These are phyloP conservation scores for Sardinella longiceps DNA, from an alignment of 2,797 vertebrate species.

Conservation along the genomic window DNA sequence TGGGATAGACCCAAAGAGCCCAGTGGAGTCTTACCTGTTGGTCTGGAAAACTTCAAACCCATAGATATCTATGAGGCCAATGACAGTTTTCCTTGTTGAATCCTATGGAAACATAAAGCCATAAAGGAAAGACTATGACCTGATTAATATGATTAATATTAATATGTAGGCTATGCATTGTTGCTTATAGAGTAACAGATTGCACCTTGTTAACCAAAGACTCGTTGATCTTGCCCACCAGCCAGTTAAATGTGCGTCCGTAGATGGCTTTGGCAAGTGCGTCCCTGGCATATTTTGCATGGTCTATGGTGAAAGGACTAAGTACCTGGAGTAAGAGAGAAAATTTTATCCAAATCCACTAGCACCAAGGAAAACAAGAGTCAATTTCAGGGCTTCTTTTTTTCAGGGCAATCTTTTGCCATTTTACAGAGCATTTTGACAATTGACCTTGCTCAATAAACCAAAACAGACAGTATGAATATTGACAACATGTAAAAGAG, in stretches of 20 bases:
- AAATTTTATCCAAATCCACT: neutral
- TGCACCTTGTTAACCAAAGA: slow-evolving; percentile 87
- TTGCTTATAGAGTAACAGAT: neutral
- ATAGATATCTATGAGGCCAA: slow-evolving; percentile 94
- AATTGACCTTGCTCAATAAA: too few species aligned
- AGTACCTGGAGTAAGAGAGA: slow-evolving; percentile 75
- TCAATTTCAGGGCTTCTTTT: neutral
- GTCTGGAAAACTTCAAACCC: slow-evolving; percentile 94
- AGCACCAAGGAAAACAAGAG: neutral
- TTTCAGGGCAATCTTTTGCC: too few species aligned
- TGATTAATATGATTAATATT: neutral
- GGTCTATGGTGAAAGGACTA: slow-evolving; percentile 84
- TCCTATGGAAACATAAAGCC: slow-evolving; percentile 73
- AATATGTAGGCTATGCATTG: neutral
- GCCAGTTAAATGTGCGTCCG: slow-evolving; percentile 91
- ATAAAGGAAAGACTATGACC: neutral
- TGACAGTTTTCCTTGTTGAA: slow-evolving; percentile 85
- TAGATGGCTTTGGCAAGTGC: slow-evolving; percentile 92
- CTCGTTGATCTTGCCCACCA: slow-evolving; percentile 90
- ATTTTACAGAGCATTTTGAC: neutral
- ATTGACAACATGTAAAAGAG: neutral
- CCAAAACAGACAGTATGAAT: neutral
- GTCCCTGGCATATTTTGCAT: slow-evolving; percentile 87
- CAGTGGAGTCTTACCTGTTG: slow-evolving; percentile 80
- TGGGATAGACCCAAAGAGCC: neutral